These are phyloP conservation scores for Morone chrysops DNA, from an alignment of 2,113 vertebrate species.

Conservation along the genomic window DNA sequence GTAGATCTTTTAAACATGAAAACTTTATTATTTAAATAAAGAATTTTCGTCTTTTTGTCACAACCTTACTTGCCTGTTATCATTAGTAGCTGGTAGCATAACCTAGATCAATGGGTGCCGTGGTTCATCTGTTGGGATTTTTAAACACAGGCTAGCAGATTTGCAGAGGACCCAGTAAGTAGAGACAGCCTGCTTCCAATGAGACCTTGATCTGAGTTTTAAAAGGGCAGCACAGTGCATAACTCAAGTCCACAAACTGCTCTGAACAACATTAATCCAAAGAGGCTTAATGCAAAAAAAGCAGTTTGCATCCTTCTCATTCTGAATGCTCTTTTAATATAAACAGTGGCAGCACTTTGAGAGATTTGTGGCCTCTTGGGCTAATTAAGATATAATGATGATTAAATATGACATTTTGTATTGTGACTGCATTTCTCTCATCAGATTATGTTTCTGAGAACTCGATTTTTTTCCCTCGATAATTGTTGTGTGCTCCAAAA, in stretches of 20 bases:
- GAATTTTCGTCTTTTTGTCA: constrained; percentile 1
- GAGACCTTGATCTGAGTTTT: constrained; percentile 53
- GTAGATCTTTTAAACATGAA: neutral
- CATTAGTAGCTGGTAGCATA: constrained; percentile 21
- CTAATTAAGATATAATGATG: constrained; percentile 69
- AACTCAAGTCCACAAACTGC: constrained; percentile 62
- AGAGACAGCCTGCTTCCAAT: constrained; percentile 48
- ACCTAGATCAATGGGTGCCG: constrained; percentile 39
- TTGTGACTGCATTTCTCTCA: constrained; percentile 71
- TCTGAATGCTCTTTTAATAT: constrained; percentile 43
- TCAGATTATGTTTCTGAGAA: constrained; percentile 68
- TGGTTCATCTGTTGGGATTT: constrained; percentile 47
- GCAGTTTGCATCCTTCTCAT: constrained; percentile 57
- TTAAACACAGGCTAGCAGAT: constrained; percentile 50
- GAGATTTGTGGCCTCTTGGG: constrained; percentile 58
- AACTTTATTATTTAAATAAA: no score
- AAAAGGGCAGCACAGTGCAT: constrained; percentile 59
- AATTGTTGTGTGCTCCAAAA: constrained; percentile 72
- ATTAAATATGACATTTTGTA: constrained; percentile 66
- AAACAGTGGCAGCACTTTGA: constrained; percentile 57
- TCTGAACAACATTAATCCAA: constrained; percentile 68
- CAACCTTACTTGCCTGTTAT: constrained; percentile 5
- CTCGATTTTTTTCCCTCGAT: constrained; percentile 50
- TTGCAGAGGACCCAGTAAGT: constrained; percentile 30
- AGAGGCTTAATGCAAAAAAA: constrained; percentile 57